Evolutionary conservation across 2,113 vertebrate genomes (phyloP).

Genomic region (Gnathonemus longibarbis): DNA sequence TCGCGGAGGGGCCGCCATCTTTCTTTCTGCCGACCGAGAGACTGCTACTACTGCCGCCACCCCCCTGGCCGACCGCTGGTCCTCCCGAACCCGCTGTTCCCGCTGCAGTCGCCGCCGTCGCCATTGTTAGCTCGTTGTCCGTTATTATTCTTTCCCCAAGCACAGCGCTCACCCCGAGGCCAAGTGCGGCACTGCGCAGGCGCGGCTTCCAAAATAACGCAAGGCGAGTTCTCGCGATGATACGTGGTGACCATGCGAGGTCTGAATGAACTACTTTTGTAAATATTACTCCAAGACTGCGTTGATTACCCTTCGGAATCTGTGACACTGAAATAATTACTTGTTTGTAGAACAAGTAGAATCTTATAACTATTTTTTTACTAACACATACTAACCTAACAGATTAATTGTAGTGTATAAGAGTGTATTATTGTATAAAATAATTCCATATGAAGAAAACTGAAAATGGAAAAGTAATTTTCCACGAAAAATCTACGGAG

Average conservation of each 20-base stretch:
- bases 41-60: conserved; percentile 20
- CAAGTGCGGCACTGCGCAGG: conserved; percentile 19
- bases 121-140: conserved; percentile 38
- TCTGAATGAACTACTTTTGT: not conserved
- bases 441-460: not conserved
- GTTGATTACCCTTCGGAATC: not conserved
- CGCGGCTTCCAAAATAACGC: not conserved
- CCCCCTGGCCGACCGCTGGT: conserved; percentile 44
- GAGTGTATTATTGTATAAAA: not conserved
- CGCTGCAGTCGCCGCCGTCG: conserved; percentile 44
- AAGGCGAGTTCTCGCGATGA: conserved; percentile 7
- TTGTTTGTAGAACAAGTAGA: not conserved
- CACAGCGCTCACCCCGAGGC: not conserved
- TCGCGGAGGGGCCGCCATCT: conserved; percentile 73
- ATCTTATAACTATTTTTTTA: not conserved
- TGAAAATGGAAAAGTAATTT: not conserved
- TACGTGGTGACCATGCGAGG: not conserved
- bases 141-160: not conserved
- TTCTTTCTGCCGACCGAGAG: conserved; percentile 59
- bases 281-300: not conserved
- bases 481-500: not conserved
- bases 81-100: conserved; percentile 44
- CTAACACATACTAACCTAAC: too few species aligned
- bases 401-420: not conserved
- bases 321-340: not conserved